Conservation (phyloP, 2,113 vertebrate genomes). For the Hyla sarda region DNA sequence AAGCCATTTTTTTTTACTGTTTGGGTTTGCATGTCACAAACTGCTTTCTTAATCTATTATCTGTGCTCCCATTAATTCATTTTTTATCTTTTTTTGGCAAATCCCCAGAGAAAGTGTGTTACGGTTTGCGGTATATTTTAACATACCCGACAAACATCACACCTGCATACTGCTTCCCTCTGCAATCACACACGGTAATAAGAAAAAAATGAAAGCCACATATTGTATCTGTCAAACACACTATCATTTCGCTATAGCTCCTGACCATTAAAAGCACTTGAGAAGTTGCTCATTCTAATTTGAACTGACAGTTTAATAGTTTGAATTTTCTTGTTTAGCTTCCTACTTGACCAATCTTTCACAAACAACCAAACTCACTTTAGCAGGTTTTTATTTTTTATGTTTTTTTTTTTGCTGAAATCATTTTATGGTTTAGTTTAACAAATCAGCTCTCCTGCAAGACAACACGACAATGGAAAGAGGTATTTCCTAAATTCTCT, state of each 20-base stretch:
- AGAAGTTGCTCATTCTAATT: constrained; percentile 61
- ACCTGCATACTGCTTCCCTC: neutral
- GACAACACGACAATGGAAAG: too few relatives aligned
- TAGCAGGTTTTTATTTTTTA: neutral
- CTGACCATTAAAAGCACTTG: constrained; percentile 59
- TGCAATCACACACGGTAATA: constrained; percentile 19
- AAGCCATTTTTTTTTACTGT: constrained; percentile 44
- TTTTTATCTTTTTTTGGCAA: constrained; percentile 14
- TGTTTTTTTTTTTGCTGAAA: neutral
- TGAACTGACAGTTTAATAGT: constrained; percentile 63
- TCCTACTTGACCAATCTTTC: constrained; percentile 34
- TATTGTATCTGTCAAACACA: constrained; percentile 49
- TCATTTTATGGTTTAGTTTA: neutral
- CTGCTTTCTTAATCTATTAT: constrained; percentile 56
- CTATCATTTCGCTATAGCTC: constrained; percentile 56
- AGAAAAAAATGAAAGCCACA: constrained; percentile 49
- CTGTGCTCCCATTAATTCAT: constrained; percentile 35
- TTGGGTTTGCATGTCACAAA: constrained; percentile 48
- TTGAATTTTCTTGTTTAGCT: constrained; percentile 57
- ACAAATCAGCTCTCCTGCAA: neutral
- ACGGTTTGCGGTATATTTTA: constrained; percentile 44
- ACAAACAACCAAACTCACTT: constrained; percentile 50
- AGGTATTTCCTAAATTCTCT: neutral
- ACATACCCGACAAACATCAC: neutral
- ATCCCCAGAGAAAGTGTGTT: constrained; percentile 5